Base-by-base conservation (phyloP, 2,888 invertebrate genomes). In the Marronus borbonicus region DNA sequence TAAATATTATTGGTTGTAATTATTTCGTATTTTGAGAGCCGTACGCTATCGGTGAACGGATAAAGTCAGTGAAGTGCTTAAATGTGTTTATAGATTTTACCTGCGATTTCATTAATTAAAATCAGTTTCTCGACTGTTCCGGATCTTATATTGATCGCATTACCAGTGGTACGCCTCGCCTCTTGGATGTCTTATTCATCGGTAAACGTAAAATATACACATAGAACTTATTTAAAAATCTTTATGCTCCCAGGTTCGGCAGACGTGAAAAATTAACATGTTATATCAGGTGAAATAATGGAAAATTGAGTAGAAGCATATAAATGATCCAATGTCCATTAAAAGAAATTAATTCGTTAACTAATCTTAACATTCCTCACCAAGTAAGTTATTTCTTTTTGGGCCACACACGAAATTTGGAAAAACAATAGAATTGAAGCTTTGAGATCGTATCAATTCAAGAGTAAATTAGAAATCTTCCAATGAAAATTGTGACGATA, bases 1-100 rank as follows among this genome's bases (percentile, higher is more conserved):
- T 66, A 66, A 66, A 66, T 39, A 66, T 66, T 66, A 44, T 66
- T 66, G 44, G 55, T 5, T 20, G 55, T 55, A 55, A 55, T 55
- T 55, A 55, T 55, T 55, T 55, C 5, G 55, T 55, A 55, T 20
- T 55, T 20, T 55, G 55, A 8, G 55, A 17, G 8, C 20, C 8
- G 55, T 17, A 8, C 17, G 55, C 55, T 20, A 55, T 55, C 20
- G 20, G 8, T 20, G 55, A 55, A 20, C 55, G 55, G 20, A 24
- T 55, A 55, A 55, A 55, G 20, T 10, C 8, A 8, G 20, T 7
- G 20, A 10, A 55, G 55, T 24, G 55, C 55, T 55, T 55, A 44
- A 55, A 55, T 55, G 20, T 20, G 55, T 55, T 55, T 55, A 55
- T 55, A n/a, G 55, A 20, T 55, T 55, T 55, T 24, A 55, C 55